These are phyloP conservation scores for Anoplius nigerrimus DNA, from an alignment of 2,888 invertebrate species.

Conservation along the genomic window DNA sequence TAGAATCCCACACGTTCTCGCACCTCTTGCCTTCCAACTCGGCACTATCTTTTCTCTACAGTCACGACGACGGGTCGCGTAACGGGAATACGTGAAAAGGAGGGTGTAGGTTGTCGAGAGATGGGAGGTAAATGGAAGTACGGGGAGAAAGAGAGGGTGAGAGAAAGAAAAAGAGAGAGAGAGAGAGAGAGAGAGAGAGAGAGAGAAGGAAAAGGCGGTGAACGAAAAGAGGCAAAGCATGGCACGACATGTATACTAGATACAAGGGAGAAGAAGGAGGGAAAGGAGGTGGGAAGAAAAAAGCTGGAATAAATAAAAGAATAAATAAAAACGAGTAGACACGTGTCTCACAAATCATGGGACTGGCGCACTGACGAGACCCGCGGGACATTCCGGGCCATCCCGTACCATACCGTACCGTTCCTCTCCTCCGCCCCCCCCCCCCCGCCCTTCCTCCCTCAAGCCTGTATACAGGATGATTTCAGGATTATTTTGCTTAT, in stretches of 20 bases:
- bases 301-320: constrained; percentile 44
- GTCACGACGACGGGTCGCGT: constrained; percentile 24
- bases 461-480: constrained; percentile 20
- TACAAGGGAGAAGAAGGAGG: background rate
- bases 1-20: constrained; percentile 41
- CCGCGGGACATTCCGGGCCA: constrained; percentile 32
- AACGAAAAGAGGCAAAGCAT: constrained; percentile 12
- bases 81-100: constrained; percentile 16
- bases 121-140: background rate
- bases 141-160: background rate
- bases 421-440: background rate
- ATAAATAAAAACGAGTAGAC: constrained; percentile 55
- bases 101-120: constrained; percentile 5
- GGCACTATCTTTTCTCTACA: constrained; percentile 46
- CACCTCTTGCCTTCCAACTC: constrained; percentile 25
- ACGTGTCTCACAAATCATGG: constrained; percentile 60
- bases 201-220: too few relatives aligned
- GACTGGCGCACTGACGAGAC: constrained; percentile 48
- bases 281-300: constrained; percentile 7
- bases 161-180: background rate
- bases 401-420: constrained; percentile 21
- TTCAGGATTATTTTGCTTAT: constrained; percentile 40
- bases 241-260: background rate
- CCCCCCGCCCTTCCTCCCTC: background rate
- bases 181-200: background rate